Evolutionary conservation across 2,113 vertebrate species (phyloP).

Genomic region (Zootoca vivipara): DNA sequence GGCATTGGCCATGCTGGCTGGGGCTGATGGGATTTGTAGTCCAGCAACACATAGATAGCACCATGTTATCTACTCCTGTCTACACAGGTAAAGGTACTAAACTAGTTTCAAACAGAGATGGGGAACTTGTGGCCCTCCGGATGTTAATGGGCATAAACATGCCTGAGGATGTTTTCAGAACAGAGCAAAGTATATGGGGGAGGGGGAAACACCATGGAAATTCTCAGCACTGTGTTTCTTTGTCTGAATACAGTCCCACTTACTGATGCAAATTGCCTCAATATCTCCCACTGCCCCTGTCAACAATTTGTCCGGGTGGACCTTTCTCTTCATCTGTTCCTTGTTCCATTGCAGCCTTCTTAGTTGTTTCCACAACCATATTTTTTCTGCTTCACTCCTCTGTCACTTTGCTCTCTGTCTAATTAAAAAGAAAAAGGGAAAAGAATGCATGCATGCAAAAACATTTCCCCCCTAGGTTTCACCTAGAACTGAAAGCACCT

Average conservation of each 20-base stretch:
- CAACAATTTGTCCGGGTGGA: not conserved
- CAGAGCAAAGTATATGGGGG: too few species aligned
- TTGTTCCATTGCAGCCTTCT: not conserved
- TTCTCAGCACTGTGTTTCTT: not conserved
- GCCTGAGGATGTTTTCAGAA: not conserved
- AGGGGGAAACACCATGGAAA: not conserved
- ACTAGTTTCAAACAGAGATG: not conserved
- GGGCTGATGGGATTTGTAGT: not conserved
- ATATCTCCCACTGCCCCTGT: not conserved
- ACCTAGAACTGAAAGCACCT: constrained; percentile 21
- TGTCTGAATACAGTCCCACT: not conserved
- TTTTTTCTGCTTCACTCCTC: not conserved
- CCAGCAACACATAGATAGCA: not conserved
- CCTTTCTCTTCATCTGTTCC: not conserved
- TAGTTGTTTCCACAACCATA: not conserved
- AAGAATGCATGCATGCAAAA: not conserved
- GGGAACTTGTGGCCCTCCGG: not conserved
- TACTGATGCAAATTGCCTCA: not conserved
- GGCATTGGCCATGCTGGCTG: not conserved
- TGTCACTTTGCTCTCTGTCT: not conserved
- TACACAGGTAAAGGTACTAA: not conserved
- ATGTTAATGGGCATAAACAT: too few species aligned
- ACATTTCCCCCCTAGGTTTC: not conserved
- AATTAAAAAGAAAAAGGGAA: not conserved
- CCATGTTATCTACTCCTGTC: not conserved